Percentiles rank a stretch among this genome's conserved stretches.
Conservation (phyloP, 2,113 vertebrate genomes). For the Cyprinodon variegatus region DNA sequence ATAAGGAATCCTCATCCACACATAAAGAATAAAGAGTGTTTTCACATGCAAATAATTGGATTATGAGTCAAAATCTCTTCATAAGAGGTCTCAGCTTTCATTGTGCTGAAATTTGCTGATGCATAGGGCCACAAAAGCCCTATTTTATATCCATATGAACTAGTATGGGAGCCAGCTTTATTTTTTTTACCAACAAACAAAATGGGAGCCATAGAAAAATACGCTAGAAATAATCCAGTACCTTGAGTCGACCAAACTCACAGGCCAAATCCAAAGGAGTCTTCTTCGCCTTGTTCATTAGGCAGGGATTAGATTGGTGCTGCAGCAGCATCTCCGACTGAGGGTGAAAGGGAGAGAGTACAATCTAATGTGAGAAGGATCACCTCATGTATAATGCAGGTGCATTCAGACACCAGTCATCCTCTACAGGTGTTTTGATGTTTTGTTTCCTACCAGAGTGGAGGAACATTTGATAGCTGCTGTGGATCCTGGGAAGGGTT, state of each 20-base stretch:
- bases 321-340: constrained; percentile 90
- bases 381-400: constrained; percentile 3
- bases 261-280: constrained; percentile 93
- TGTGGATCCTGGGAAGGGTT: constrained; percentile 4
- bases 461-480: constrained; percentile 32
- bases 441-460: constrained; percentile 24
- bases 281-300: constrained; percentile 91
- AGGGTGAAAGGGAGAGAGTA: constrained; percentile 15
- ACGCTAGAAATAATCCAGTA: constrained; percentile 49
- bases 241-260: constrained; percentile 94
- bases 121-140: neutral
- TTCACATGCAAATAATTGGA: constrained; percentile 32
- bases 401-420: constrained; percentile 19
- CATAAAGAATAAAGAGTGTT: neutral
- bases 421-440: constrained; percentile 11
- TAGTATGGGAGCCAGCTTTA: neutral
- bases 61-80: neutral
- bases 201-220: neutral
- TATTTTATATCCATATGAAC: neutral
- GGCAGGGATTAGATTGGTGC: constrained; percentile 94
- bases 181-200: neutral
- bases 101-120: neutral
- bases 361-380: neutral
- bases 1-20: neutral
- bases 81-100: neutral